Base-by-base conservation (phyloP, 2,113 vertebrate species). In the Nothoprocta pentlandii region DNA sequence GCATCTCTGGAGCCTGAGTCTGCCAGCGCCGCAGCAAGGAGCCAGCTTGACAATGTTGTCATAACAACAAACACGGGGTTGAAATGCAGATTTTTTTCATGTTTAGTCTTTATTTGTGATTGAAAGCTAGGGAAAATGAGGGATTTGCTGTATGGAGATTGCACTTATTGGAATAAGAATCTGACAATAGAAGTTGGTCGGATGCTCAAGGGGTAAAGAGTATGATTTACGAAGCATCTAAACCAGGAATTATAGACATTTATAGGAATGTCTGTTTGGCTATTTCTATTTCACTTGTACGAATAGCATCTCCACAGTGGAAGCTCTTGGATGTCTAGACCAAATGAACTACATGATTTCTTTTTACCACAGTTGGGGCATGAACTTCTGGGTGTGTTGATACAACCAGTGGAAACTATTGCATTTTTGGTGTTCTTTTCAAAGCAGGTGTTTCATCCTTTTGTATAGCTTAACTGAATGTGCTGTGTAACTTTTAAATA, bases 31-130 rank as follows among this genome's bases (percentile, higher is more conserved):
- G 26, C 93, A 78, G 90, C 87, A 25, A 85, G 67, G 79, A 85
- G 91, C 78, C 86, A 70, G 97, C 87, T 82, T 74, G 36, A 87
- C 25, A 16, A 94, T 95, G 97, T 97, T 98, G 98, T 98, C 98
- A 98, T 98, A 97, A 97, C 97, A 97, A 98, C 97, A 97, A 97
- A 97, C 85, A 84, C 30, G 46, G 85, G 97, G 97, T 97, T 97
- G 97, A 97, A 97, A 97, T 97, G 97, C 96, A 97, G 96, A 97
- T 98, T 96, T 93, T 49, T 93, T 83, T 91, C 78, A n/a, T 93
- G 93, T 93, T 94, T 83, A 36, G 78, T 87, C 93, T 87, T 78
- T 25, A 74, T 85, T 76, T 88, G 93, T 77, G 93, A 95, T 88
- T 81, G 96, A 90, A 93, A 89, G 93, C 85, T 41, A 56, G 30